phyloP scores from a whole-genome alignment of 1,140 invertebrate species.

The Lethrus apterus region DNA sequence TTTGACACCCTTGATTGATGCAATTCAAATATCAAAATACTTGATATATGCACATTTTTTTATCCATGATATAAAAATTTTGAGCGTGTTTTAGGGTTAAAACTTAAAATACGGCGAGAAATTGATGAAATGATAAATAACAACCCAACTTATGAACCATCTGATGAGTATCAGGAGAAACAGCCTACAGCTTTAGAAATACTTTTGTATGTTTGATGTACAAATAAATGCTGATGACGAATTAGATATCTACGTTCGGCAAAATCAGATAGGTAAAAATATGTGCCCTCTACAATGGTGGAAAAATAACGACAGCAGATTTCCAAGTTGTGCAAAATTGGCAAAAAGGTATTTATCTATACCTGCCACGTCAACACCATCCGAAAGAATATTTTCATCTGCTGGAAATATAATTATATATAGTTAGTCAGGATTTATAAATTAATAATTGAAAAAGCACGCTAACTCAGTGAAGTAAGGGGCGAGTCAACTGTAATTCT shows the following conservation, averaged over 20 bases:
- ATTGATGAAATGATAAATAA: not conserved
- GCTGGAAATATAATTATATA: slow-evolving; percentile 14
- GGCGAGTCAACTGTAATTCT: too few relatives aligned
- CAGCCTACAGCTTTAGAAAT: too few relatives aligned
- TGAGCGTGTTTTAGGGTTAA: not conserved
- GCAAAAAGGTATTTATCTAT: slow-evolving; percentile 18
- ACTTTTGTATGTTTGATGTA: too few relatives aligned
- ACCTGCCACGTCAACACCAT: slow-evolving; percentile 20
- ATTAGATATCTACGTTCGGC: not conserved
- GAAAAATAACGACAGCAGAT: slow-evolving; percentile 13
- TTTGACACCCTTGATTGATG: too few relatives aligned
- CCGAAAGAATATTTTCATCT: slow-evolving; percentile 19
- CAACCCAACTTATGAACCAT: too few relatives aligned
- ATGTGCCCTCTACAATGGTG: slow-evolving; percentile 14
- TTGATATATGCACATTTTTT: not conserved
- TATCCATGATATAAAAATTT: not conserved
- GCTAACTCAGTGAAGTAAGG: too few relatives aligned
- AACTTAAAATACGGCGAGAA: not conserved
- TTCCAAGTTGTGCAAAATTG: slow-evolving; percentile 12
- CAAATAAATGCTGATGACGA: too few relatives aligned
- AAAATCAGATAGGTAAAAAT: not conserved
- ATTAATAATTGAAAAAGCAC: too few relatives aligned
- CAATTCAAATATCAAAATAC: not conserved
- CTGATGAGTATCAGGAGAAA: too few relatives aligned
- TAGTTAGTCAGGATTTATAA: too few relatives aligned